Evolutionary conservation across 2,113 vertebrate species (phyloP), one percentile per base, ranked within the genome.

Genomic region (Pluvialis apricaria): DNA sequence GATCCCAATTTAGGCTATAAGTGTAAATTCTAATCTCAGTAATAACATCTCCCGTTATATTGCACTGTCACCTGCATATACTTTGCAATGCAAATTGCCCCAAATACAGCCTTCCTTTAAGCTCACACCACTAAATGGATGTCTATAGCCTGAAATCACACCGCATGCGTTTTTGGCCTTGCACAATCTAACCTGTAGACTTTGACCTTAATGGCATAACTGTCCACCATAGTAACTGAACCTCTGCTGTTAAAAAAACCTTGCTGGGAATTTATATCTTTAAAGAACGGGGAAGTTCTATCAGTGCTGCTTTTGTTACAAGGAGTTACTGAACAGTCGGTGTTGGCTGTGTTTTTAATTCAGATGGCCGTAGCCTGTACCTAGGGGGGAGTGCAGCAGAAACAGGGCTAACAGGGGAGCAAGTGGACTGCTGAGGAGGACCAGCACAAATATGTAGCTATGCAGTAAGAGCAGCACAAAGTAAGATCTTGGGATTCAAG

Each of bases 1-100:
- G 2, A 84, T 84, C 88, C 87, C 31, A 86, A 54, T 82, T 93
- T 86, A 65, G 60, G 28, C 44, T 71, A 2, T 62, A 90, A 81
- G 72, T 79, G 61, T 96, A 93, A 92, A 92, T 81, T 84, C 42
- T 90, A 68, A 95, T 96, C 89, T 88, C 55, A 77, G 36, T 84
- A 76, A 91, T 89, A 88, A 69, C 36, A 54, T 90, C 85, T 82
- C 70, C 52, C 20, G 11, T 90, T 66, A 51, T 79, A 86, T 26
- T 80, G 82, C 72, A 58, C 57, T 79, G 68, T 71, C 65, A 92
- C 79, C 73, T 90, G 69, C 52, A 42, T 49, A 24, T 36, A 47
- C 57, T 89, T 90, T 89, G 86, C 86, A 95, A 91, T 86, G 73
- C 70, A 95, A 84, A 92, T 93, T 61, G 40, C 24, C 45, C 18